Evolutionary conservation across 2,113 vertebrate species (phyloP).

Genomic region (Engystomops pustulosus): DNA sequence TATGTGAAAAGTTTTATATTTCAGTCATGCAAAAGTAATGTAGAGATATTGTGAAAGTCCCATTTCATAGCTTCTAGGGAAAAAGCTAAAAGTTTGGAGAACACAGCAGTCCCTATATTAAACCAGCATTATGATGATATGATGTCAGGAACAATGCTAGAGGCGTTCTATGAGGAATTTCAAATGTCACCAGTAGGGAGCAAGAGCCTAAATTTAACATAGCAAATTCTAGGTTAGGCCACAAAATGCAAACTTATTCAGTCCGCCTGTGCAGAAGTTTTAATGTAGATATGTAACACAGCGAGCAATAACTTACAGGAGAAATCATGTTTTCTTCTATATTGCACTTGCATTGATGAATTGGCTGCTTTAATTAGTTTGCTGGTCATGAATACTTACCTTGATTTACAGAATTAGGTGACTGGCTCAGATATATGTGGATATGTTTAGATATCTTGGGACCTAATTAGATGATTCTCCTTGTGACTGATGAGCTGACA

Average conservation of each 20-base stretch:
- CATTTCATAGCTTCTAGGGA: conserved; percentile 50
- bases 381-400: conserved; percentile 29
- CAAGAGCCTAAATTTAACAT: conserved; percentile 53
- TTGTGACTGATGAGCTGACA: conserved; percentile 47
- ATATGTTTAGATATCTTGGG: conserved; percentile 42
- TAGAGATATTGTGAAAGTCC: conserved; percentile 30
- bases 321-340: neutral
- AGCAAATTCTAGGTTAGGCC: conserved; percentile 37
- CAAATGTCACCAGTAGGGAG: conserved; percentile 53
- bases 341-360: conserved; percentile 32
- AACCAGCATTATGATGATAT: conserved; percentile 52
- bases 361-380: conserved; percentile 41
- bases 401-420: conserved; percentile 35
- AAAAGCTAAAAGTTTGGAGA: conserved; percentile 46
- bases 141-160: conserved; percentile 54
- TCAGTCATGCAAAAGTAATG: conserved; percentile 16
- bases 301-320: neutral
- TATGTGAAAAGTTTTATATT: neutral
- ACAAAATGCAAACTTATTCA: conserved; percentile 41
- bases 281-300: neutral
- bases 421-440: conserved; percentile 43
- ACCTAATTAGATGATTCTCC: conserved; percentile 54
- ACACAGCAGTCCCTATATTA: conserved; percentile 15
- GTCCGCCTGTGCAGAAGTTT: neutral
- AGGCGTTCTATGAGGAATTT: conserved; percentile 54